Percentiles rank a stretch among this genome's conserved stretches.
Conservation (phyloP, 1,140 invertebrate species). For the Condylostylus longicornis region DNA sequence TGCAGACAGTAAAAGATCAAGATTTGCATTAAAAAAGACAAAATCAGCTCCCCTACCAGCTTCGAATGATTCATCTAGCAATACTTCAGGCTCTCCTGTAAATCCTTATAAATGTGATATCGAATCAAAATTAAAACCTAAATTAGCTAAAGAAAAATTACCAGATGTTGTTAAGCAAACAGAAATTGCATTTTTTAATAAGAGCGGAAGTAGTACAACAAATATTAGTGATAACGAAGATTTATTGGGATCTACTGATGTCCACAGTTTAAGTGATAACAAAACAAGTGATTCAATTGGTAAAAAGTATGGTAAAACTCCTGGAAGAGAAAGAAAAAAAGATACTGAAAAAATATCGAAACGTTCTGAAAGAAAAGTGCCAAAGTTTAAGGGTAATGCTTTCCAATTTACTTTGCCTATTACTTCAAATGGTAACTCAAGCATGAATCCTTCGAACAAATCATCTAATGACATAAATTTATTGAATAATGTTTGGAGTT, state of each 20-base stretch:
- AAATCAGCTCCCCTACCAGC: not conserved
- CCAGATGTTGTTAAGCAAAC: not conserved
- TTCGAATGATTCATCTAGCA: constrained; percentile 1
- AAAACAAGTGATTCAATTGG: not conserved
- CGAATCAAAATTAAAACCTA: not conserved
- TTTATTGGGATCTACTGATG: not conserved
- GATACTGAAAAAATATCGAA: constrained; percentile 9
- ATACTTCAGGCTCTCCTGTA: constrained; percentile 8
- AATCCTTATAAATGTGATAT: not conserved
- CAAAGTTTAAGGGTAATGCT: constrained; percentile 3
- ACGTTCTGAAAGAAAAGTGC: constrained; percentile 8
- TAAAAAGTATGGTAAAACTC: constrained; percentile 22
- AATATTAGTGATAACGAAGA: too few relatives aligned
- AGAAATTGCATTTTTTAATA: not conserved
- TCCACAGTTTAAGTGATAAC: not conserved
- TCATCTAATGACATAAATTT: constrained; percentile 1
- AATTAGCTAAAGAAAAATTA: not conserved
- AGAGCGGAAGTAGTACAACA: not conserved
- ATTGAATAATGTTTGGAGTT: constrained; percentile 34
- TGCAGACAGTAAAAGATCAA: not conserved
- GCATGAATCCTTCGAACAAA: constrained; percentile 8
- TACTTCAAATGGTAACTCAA: constrained; percentile 5
- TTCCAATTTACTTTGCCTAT: constrained; percentile 1
- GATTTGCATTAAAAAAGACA: too few relatives aligned
- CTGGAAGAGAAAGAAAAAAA: constrained; percentile 28